A percentile compares a stretch with the other conserved stretches of the same genome.
These are phyloP conservation scores for Drosophila quadrilineata DNA, from an alignment of 1,140 invertebrate genomes.

Conservation along the genomic window DNA sequence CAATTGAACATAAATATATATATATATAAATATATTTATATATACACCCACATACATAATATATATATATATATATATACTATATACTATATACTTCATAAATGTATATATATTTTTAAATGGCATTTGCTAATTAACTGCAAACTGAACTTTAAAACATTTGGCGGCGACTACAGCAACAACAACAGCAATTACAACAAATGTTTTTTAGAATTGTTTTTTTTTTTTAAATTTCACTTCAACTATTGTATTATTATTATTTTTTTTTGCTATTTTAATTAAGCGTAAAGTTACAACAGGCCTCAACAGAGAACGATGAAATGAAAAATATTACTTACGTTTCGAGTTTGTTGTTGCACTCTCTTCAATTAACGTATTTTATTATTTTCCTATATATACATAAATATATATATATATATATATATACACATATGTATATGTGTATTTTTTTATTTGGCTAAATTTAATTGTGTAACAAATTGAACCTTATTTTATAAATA, in stretches of 20 bases:
- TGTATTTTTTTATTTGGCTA: conserved; percentile 23
- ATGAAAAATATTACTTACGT: too few species aligned
- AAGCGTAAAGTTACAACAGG: conserved; percentile 27
- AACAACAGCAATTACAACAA: conserved; percentile 15
- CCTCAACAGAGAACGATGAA: conserved; percentile 14
- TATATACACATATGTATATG: too few species aligned
- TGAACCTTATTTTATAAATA: conserved; percentile 73
- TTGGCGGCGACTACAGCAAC: conserved; percentile 9
- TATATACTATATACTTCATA: too few species aligned
- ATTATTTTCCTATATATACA: too few species aligned
- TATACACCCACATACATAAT: neutral
- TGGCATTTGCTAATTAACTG: conserved; percentile 34
- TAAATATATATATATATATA: too few species aligned
- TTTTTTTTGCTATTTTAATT: conserved; percentile 49
- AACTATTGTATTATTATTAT: conserved; percentile 38
- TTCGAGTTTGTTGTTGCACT: conserved; percentile 12
- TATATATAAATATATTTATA: conserved; percentile 8
- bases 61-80: conserved; percentile 4
- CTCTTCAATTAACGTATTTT: conserved; percentile 5
- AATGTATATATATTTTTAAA: too few species aligned
- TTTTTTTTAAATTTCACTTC: conserved; percentile 14
- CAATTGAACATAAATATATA: conserved; percentile 33
- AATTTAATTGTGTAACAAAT: conserved; percentile 21
- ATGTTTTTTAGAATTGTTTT: conserved; percentile 25
- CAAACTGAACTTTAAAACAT: conserved; percentile 17